Evolutionary conservation across 2,113 vertebrate species (phyloP), one percentile per base, ranked within the genome.

Genomic region (Chaenogobius annularis): DNA sequence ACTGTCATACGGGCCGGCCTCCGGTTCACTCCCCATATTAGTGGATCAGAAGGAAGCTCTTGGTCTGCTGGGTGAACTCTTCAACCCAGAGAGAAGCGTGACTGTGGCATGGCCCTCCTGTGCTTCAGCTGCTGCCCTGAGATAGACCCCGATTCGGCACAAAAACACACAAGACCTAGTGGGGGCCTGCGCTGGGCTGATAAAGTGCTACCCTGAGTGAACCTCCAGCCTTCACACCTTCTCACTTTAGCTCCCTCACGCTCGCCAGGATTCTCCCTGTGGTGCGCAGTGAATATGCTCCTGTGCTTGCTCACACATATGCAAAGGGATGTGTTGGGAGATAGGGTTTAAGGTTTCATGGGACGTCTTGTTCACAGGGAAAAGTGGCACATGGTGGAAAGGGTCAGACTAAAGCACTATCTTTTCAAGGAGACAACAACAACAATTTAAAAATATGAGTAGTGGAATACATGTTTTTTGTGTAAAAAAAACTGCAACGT

Each of bases 41-140:
- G 35, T 61, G 70, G 72, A 87, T 85, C 77, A 78, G 77, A 79
- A 58, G 15, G 78, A 68, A 80, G 75, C 78, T 69, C 79, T 69
- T 58, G 75, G 85, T 77, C 81, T 43, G 75, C 75, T 52, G 77
- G 80, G 74, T 92, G 91, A 92, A 91, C 90, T 90, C 81, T 89
- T 90, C 85, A 90, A 91, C 87, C 90, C 78, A 4, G 15, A 65
- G 75, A 77, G 78, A 81, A 71, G 73, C 64, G 0, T 54, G 69
- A 73, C 55, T 10, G 56, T 61, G 58, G 56, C 81, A n/a, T 11
- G 74, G 82, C 64, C 82, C 80, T 74, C 70, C 75, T 69, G 82
- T 81, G 78, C 72, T 70, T 9, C 23, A 77, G 81, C 85, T 76
- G 81, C 56, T 81, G 72, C 78, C 86, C 52, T 58, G 48, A 84